These are phyloP conservation scores for Drosophila stalkeri DNA, from an alignment of 2,888 invertebrate species.

Conservation along the genomic window DNA sequence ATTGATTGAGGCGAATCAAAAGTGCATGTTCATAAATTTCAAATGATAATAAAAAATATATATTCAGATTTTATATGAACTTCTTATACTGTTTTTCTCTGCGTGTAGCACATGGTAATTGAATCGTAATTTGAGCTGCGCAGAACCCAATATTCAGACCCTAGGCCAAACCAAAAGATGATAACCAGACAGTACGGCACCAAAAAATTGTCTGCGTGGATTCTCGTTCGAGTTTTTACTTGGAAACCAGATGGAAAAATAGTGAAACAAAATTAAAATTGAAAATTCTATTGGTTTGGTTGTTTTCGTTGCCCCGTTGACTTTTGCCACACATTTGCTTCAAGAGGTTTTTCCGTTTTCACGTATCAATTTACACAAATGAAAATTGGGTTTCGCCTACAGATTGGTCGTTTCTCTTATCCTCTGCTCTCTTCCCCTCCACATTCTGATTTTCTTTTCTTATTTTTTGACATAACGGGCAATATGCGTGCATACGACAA, in stretches of 20 bases:
- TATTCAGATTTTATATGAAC: not conserved
- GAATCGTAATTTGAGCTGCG: slow-evolving; percentile 45
- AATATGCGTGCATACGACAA: slow-evolving; percentile 49
- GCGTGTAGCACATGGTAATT: slow-evolving; percentile 29
- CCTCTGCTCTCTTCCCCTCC: not conserved
- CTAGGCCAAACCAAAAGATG: slow-evolving; percentile 21
- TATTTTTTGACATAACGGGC: slow-evolving; percentile 33
- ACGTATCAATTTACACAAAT: slow-evolving; percentile 69
- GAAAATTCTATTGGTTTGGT: slow-evolving; percentile 20
- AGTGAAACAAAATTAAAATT: slow-evolving; percentile 5
- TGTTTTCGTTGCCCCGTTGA: slow-evolving; percentile 44
- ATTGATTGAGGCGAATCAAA: not conserved
- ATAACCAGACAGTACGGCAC: slow-evolving; percentile 74
- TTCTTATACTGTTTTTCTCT: not conserved
- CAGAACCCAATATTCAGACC: slow-evolving; percentile 6
- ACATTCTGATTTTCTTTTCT: not conserved
- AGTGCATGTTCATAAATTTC: not conserved
- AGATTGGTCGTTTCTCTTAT: slow-evolving; percentile 9
- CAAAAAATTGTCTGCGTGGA: slow-evolving; percentile 46
- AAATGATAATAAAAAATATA: not conserved
- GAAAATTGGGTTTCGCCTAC: slow-evolving; percentile 22
- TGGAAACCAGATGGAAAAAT: slow-evolving; percentile 79
- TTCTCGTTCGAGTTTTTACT: slow-evolving; percentile 42
- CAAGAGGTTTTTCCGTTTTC: slow-evolving; percentile 78
- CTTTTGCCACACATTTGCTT: slow-evolving; percentile 56